Base-by-base conservation (phyloP, 1,140 invertebrate species). In the Eueides isabella region DNA sequence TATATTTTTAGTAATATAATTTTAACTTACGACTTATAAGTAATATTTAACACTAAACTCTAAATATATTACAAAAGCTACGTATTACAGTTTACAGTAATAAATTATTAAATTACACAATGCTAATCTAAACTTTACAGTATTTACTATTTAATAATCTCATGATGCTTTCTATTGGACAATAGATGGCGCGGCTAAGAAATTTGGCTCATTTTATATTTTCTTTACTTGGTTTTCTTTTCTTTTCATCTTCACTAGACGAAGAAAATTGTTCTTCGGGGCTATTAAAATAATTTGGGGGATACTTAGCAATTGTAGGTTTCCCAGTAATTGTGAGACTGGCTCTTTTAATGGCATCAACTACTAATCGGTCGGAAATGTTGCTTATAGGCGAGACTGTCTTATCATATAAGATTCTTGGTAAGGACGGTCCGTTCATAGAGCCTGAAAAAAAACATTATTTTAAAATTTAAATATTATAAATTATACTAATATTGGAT, bases 301-400 rank as follows among this genome's bases (percentile, higher is more conserved):
- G 91, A 66, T 91, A 93, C 64, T 91, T 93, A 5, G 86, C 80
- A 5, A 83, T 75, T 6, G 85, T 85, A 0, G 89, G 88, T 74
- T 89, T 77, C n/a, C 83, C 79, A 0, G 87, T 90, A 1, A 90
- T 80, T 0, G 87, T 90, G 2, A 90, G 79, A 62, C 91, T 93
- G 3, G 88, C 87, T 71, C 91, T 67, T 64, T 81, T 73, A n/a
- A 93, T 85, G 14, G 91, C 91, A 70, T 93, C 91, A 0, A 80
- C 88, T 0, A 91, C 89, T 2, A 92, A 76, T 31, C 91, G 77
- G 31, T 93, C 89, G 0, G 88, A 72, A 23, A 91, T 82, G 5
- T 80, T 81, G 12, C 72, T 71, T 0, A 91, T 75, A 0, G 90
- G 88, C 0, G 84, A 87, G 7, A 30, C 65, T 5, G 79, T 72